Percentiles rank a stretch among this genome's conserved stretches.
Conservation (phyloP, 2,888 invertebrate species). For the Acleris holmiana region DNA sequence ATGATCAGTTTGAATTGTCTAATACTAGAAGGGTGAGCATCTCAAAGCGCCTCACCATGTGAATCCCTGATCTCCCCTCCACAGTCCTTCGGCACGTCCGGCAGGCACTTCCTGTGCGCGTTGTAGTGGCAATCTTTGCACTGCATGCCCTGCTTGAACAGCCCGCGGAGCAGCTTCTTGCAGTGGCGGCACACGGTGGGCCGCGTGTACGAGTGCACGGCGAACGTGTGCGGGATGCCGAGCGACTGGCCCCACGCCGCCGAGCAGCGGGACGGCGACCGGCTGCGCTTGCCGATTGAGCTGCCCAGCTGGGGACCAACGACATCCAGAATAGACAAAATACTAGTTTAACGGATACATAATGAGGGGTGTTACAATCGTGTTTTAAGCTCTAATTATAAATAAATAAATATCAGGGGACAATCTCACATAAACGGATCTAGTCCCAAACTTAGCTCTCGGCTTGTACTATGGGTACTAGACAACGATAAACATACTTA, state of each 20-base stretch:
- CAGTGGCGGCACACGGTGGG: slow-evolving; percentile 98
- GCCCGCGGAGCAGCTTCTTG: slow-evolving; percentile 96
- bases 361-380: too few relatives aligned
- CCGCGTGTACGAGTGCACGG: slow-evolving; percentile 97
- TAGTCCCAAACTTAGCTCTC: too few relatives aligned
- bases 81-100: slow-evolving; percentile 95
- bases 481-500: too few relatives aligned
- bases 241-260: slow-evolving; percentile 43
- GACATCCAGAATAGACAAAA: too few relatives aligned
- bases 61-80: slow-evolving; percentile 87
- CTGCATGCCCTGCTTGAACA: slow-evolving; percentile 98
- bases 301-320: slow-evolving; percentile 38
- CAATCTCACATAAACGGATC: too few relatives aligned
- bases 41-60: slow-evolving; percentile 67
- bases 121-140: slow-evolving; percentile 99
- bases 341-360: too few relatives aligned
- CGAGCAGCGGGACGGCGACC: slow-evolving; percentile 86
- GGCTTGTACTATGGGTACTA: too few relatives aligned
- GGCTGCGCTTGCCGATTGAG: slow-evolving; percentile 79
- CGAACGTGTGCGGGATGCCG: slow-evolving; percentile 95
- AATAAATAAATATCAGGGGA: too few relatives aligned
- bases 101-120: slow-evolving; percentile 97
- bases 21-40: neutral
- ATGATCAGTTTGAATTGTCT: too few relatives aligned
- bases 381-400: too few relatives aligned